A percentile compares a stretch with the other conserved stretches of the same genome.
Evolutionary conservation across 2,797 vertebrate genomes (phyloP).

Genomic region (Siniperca undulata): DNA sequence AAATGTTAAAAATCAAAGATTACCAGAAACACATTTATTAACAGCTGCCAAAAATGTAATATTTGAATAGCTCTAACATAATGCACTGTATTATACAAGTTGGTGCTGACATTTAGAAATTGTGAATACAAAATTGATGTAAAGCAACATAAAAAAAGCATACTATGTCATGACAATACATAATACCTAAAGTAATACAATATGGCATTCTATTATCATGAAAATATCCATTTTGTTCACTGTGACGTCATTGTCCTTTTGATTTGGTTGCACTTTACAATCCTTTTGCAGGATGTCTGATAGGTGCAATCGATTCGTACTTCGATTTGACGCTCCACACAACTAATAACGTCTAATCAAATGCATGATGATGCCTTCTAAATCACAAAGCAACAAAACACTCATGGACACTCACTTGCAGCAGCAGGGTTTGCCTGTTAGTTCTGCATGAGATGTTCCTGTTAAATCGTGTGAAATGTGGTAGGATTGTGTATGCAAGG

Average conservation of each 20-base stretch:
- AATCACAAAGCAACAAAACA: neutral
- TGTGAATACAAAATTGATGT: slow-evolving; percentile 76
- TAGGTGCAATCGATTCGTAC: slow-evolving; percentile 4
- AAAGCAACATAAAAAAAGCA: slow-evolving; percentile 78
- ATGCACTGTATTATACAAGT: slow-evolving; percentile 80
- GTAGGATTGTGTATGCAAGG: slow-evolving; percentile 75
- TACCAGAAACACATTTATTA: slow-evolving; percentile 83
- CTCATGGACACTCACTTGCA: neutral
- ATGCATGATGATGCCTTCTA: neutral
- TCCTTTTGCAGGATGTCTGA: slow-evolving; percentile 5
- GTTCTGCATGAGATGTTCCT: neutral
- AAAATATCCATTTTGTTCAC: slow-evolving; percentile 59
- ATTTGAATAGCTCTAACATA: slow-evolving; percentile 80
- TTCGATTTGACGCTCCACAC: neutral
- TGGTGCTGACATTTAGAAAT: slow-evolving; percentile 81
- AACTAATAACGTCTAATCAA: neutral
- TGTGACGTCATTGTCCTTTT: slow-evolving; percentile 11
- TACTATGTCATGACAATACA: slow-evolving; percentile 75
- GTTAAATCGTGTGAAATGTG: slow-evolving; percentile 38
- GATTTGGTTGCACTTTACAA: slow-evolving; percentile 45
- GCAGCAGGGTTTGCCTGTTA: neutral
- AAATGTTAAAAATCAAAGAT: slow-evolving; percentile 33
- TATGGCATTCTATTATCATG: slow-evolving; percentile 67
- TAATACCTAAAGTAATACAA: slow-evolving; percentile 77
- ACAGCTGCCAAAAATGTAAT: slow-evolving; percentile 86